These are phyloP conservation scores for Brachionus plicatilis DNA, from an alignment of 1,140 invertebrate genomes.

Conservation along the genomic window DNA sequence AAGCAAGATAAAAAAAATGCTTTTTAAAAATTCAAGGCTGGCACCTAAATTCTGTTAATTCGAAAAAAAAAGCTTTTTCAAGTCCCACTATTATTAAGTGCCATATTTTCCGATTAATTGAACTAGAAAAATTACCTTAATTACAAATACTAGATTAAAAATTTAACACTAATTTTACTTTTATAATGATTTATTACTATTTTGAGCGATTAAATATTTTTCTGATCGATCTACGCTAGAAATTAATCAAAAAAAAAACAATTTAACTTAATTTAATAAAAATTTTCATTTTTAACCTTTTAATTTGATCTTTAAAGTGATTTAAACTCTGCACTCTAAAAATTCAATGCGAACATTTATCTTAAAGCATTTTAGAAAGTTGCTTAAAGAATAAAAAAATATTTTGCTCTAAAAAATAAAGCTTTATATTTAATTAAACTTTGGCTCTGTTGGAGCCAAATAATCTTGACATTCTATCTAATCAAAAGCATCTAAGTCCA, in stretches of 20 bases:
- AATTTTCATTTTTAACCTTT: not conserved
- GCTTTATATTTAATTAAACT: not conserved
- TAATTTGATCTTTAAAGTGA: not conserved
- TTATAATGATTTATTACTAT: not conserved
- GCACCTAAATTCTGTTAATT: not conserved
- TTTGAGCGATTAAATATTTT: not conserved
- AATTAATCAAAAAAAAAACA: not conserved
- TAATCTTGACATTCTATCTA: not conserved
- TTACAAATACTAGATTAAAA: not conserved
- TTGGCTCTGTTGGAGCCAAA: not conserved
- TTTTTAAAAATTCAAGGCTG: not conserved
- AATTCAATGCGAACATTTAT: not conserved
- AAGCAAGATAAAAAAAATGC: no score
- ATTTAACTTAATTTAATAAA: not conserved
- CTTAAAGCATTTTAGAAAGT: not conserved
- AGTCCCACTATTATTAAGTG: not conserved
- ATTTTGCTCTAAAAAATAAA: not conserved
- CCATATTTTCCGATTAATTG: not conserved
- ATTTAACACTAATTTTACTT: not conserved
- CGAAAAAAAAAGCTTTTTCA: not conserved
- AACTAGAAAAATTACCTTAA: not conserved
- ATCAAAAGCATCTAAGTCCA: not conserved
- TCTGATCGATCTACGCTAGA: not conserved
- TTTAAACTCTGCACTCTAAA: no score
- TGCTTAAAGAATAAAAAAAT: not conserved